Evolutionary conservation across 2,888 invertebrate genomes (phyloP).

Genomic region (Nemoura dubitans): DNA sequence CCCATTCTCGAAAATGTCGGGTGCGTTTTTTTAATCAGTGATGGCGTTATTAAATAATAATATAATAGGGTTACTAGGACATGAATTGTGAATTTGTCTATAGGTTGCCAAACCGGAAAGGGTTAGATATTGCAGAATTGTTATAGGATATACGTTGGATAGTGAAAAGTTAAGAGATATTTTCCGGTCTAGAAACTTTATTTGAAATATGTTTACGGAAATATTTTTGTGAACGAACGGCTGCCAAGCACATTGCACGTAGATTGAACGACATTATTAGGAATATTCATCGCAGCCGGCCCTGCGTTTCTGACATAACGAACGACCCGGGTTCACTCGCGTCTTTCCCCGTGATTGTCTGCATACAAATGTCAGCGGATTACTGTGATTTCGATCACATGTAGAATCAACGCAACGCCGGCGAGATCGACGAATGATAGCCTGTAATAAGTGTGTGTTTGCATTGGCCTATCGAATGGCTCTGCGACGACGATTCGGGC

Average conservation of each 20-base stretch:
- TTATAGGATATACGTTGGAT: conserved; percentile 15
- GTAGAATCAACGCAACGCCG: not conserved
- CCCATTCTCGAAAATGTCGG: conserved; percentile 21
- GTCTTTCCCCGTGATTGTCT: not conserved
- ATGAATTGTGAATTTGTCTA: conserved; percentile 37
- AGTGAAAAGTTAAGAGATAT: conserved; percentile 35
- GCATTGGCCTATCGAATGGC: not conserved
- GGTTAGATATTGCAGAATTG: conserved; percentile 39
- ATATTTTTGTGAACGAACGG: not conserved
- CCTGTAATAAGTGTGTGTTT: conserved; percentile 26
- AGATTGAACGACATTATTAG: too few species aligned
- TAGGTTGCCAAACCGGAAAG: conserved; percentile 41
- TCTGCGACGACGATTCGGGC: not conserved
- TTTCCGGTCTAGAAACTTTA: conserved; percentile 40
- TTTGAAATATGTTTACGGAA: not conserved
- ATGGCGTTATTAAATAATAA: conserved; percentile 22
- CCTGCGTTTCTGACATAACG: too few species aligned
- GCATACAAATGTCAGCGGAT: not conserved
- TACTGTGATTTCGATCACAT: conserved; percentile 32
- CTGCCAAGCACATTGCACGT: not conserved
- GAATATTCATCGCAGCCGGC: too few species aligned
- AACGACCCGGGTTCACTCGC: not conserved
- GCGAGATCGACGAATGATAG: conserved; percentile 9
- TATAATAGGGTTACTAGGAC: conserved; percentile 42
- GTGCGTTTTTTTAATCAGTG: not conserved